Conservation (phyloP, 2,888 invertebrate genomes). For the Eledone cirrhosa region DNA sequence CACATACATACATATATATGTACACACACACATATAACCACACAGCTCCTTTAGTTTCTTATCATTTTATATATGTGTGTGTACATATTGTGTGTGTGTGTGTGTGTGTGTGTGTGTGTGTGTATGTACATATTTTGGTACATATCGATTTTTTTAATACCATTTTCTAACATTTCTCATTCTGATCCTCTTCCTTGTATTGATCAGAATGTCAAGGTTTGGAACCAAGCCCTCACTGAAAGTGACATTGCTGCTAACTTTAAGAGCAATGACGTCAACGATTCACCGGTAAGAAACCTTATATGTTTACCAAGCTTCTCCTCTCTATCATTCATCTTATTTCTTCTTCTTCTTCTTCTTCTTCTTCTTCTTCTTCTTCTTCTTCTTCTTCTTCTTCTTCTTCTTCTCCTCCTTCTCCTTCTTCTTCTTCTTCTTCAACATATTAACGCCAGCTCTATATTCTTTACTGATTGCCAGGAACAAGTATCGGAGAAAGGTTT, state of each 20-base stretch:
- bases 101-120: background rate
- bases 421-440: too few species aligned
- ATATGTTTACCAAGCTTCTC: background rate
- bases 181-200: background rate
- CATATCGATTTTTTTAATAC: background rate
- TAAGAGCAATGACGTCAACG: constrained; percentile 40
- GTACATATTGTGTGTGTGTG: too few species aligned
- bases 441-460: background rate
- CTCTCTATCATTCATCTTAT: background rate
- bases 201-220: constrained; percentile 50
- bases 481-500: constrained; percentile 47
- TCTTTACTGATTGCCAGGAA: constrained; percentile 31
- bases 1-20: background rate
- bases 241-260: constrained; percentile 45
- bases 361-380: too few species aligned
- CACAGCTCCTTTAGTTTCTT: too few species aligned
- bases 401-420: too few species aligned
- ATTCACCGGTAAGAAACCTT: constrained; percentile 42
- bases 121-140: background rate
- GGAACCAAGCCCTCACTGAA: constrained; percentile 43
- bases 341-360: background rate
- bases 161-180: background rate
- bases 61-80: too few species aligned
- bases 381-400: too few species aligned
- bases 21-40: background rate